These are phyloP conservation scores for Thecocarcelia acutangulata DNA, from an alignment of 2,888 invertebrate species.

Conservation along the genomic window DNA sequence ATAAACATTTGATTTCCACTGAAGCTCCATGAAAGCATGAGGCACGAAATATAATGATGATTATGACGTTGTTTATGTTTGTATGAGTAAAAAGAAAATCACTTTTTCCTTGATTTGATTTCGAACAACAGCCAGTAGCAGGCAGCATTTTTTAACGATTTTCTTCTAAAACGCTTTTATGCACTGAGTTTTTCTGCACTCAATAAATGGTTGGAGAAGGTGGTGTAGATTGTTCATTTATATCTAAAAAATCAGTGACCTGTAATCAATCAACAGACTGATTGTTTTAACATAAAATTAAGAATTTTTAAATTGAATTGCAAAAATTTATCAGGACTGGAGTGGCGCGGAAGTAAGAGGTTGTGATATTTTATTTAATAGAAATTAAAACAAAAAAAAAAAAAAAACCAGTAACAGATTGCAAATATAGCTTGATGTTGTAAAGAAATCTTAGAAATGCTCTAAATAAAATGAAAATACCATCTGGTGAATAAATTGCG, in stretches of 20 bases:
- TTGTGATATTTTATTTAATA: not conserved
- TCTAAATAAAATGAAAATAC: slow-evolving; percentile 16
- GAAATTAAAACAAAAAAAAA: slow-evolving; percentile 4
- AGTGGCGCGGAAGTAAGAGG: no score
- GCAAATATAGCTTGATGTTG: slow-evolving; percentile 29
- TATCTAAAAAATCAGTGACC: slow-evolving; percentile 48
- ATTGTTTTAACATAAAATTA: slow-evolving; percentile 40
- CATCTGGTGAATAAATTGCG: slow-evolving; percentile 60
- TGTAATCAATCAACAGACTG: slow-evolving; percentile 61
- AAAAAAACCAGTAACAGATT: slow-evolving; percentile 17
- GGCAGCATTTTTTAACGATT: slow-evolving; percentile 25
- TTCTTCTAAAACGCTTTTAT: not conserved
- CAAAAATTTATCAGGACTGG: no score
- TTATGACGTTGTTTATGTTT: slow-evolving; percentile 10
- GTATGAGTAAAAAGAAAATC: slow-evolving; percentile 37
- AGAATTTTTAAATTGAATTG: no score
- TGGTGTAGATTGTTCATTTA: slow-evolving; percentile 17
- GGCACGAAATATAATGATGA: slow-evolving; percentile 38
- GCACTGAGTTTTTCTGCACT: not conserved
- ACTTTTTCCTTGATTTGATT: slow-evolving; percentile 48
- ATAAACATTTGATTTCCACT: slow-evolving; percentile 37
- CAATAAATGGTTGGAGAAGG: not conserved
- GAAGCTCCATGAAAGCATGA: slow-evolving; percentile 38
- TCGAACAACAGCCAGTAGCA: slow-evolving; percentile 28
- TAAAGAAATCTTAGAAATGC: slow-evolving; percentile 64